A percentile compares a stretch with the other conserved stretches of the same genome.
Conservation (phyloP, 2,888 invertebrate genomes). For the Criorhina ranunculi region DNA sequence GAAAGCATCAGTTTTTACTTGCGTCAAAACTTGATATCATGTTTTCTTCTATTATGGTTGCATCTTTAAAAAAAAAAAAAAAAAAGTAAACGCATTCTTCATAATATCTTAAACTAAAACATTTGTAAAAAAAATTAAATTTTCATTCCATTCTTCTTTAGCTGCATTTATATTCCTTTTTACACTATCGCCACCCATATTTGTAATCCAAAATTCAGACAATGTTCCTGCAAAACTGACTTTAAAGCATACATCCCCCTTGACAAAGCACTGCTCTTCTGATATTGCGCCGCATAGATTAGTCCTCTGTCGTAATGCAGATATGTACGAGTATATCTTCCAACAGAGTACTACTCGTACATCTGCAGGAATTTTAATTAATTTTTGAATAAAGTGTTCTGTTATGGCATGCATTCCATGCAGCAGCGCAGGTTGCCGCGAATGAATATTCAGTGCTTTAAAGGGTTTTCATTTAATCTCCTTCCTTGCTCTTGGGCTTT, state of each 20-base stretch:
- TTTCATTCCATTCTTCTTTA: not conserved
- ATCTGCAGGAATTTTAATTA: slow-evolving; percentile 67
- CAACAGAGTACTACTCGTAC: slow-evolving; percentile 37
- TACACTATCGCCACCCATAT: not conserved
- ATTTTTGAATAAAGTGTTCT: slow-evolving; percentile 56
- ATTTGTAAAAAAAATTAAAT: no score
- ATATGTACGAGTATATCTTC: slow-evolving; percentile 27
- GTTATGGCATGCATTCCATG: slow-evolving; percentile 40
- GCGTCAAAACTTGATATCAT: no score
- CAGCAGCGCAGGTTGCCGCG: slow-evolving; percentile 30
- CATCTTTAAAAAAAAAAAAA: no score
- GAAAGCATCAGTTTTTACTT: no score
- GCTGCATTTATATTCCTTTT: not conserved
- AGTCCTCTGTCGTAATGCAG: slow-evolving; percentile 53
- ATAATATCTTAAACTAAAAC: no score
- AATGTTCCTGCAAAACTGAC: slow-evolving; percentile 24
- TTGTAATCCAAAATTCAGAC: not conserved
- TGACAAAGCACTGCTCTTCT: not conserved
- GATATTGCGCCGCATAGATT: slow-evolving; percentile 30
- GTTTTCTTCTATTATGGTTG: no score
- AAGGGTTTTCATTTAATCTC: slow-evolving; percentile 51
- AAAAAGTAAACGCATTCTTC: no score
- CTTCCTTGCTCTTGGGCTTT: slow-evolving; percentile 8
- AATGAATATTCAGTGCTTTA: slow-evolving; percentile 61
- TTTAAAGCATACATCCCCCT: not conserved